Evolutionary conservation across 2,888 invertebrate species (phyloP), one percentile per base, ranked within the genome.

Genomic region (Scaptomyza cyrtandrae): DNA sequence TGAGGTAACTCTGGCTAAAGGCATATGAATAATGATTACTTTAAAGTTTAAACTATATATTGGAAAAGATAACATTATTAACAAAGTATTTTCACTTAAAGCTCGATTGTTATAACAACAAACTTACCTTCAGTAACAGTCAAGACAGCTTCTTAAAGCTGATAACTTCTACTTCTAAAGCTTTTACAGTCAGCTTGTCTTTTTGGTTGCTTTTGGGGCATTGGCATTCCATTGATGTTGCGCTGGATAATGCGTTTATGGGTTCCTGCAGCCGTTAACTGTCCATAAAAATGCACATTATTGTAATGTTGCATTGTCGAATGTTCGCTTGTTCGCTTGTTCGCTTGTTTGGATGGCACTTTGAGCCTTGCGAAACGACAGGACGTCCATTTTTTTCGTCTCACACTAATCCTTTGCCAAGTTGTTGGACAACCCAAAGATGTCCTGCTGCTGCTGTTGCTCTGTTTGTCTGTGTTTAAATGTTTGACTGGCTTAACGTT

Each of bases 271-370:
- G 85, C 88, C 78, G 88, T 86, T 89, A 86, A 81, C 86, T 80
- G 81, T 72, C 77, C 89, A 87, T 86, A 86, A 86, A 86, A 86
- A 67, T 89, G 86, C 89, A 89, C 86, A 89, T 86, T 89, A 89
- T 78, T 83, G 88, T 86, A 88, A 86, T 89, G 88, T 80, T 86
- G 86, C 89, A 89, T 72, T 82, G 80, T 82, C 75, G 73, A 10
- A 41, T 41, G 41, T 57, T 57, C 63, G 19, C 10, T 16, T 41
- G 41, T 57, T 57, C n/a, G n/a, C n/a, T n/a, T 41, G 41, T 57
- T 57, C 63, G 19, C 10, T 16, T 41, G 41, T 57, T 57, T 61
- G 73, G 79, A 78, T 75, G 78, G 73, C 74, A 67, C 70, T 78
- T 79, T 72, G 72, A 74, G 75, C 75, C 66, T 45, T 44, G 65